phyloP scores from a whole-genome alignment of 2,888 invertebrate genomes.

The Agrilus mali region DNA sequence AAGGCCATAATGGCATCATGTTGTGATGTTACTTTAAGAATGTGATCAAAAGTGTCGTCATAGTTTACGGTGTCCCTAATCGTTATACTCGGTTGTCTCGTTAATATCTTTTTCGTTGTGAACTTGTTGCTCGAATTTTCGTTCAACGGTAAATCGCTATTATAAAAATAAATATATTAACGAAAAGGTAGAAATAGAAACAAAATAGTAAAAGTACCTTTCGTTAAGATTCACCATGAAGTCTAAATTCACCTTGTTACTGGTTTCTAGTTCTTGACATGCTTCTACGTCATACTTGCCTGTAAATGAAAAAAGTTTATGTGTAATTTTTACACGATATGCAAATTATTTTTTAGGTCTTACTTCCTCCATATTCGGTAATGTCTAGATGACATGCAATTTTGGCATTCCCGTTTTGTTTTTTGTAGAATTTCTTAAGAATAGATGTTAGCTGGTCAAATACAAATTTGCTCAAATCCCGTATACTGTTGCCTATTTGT shows the following conservation, averaged over 20 bases:
- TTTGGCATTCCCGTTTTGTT: conserved; percentile 37
- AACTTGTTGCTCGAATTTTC: conserved; percentile 26
- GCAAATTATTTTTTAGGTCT: conserved; percentile 19
- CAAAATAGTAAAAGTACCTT: conserved; percentile 26
- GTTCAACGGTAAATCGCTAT: conserved; percentile 26
- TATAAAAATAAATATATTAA: conserved; percentile 13
- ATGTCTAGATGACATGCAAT: conserved; percentile 53
- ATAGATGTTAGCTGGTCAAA: conserved; percentile 43
- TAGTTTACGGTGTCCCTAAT: conserved; percentile 31
- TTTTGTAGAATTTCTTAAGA: conserved; percentile 36
- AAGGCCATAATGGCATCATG: conserved; percentile 85
- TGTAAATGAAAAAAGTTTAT: conserved; percentile 16
- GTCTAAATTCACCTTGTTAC: conserved; percentile 47
- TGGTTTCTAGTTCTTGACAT: conserved; percentile 27
- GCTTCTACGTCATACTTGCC: conserved; percentile 33
- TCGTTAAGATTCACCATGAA: conserved; percentile 47
- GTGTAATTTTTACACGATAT: background rate
- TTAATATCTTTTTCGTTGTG: conserved; percentile 27
- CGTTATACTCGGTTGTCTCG: conserved; percentile 29
- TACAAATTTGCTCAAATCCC: conserved; percentile 46
- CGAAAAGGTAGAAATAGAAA: background rate
- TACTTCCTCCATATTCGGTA: conserved; percentile 47
- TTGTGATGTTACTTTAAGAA: conserved; percentile 63
- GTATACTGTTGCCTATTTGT: conserved; percentile 49
- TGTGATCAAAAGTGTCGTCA: conserved; percentile 60